phyloP scores from a whole-genome alignment of 2,113 vertebrate species.

The Phasianus colchicus region DNA sequence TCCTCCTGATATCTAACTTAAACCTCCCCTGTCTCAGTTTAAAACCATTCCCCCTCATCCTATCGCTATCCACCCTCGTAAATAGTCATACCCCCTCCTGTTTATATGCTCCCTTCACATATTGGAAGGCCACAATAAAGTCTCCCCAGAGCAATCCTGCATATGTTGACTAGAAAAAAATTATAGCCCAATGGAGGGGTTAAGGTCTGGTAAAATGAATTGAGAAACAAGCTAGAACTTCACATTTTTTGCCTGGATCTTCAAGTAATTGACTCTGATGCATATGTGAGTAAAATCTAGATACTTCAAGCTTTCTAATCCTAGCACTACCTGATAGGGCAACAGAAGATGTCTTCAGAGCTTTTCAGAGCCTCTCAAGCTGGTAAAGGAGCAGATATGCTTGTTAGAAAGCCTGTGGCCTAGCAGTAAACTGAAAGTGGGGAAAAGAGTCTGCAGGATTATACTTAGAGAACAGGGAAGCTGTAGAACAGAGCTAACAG shows the following conservation, averaged over 20 bases:
- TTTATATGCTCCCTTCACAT: too few species aligned
- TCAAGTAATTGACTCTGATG: background rate
- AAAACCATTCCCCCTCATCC: too few species aligned
- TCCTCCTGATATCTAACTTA: too few species aligned
- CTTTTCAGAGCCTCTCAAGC: background rate
- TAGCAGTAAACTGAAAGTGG: background rate
- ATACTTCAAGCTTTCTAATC: background rate
- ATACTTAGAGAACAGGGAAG: background rate
- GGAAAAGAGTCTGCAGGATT: background rate
- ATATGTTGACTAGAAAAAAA: background rate
- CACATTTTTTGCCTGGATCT: background rate
- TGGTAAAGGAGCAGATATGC: background rate
- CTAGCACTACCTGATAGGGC: background rate
- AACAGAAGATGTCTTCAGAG: background rate
- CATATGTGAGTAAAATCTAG: background rate
- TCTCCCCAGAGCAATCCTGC: background rate
- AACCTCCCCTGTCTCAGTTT: too few species aligned
- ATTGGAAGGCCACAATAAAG: too few species aligned
- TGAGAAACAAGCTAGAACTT: background rate
- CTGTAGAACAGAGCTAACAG: accelerated
- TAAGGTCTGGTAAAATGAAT: background rate
- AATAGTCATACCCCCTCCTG: too few species aligned
- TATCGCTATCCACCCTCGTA: too few species aligned
- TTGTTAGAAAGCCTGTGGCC: background rate
- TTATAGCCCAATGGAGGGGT: background rate